Conservation (phyloP, 2,888 invertebrate genomes). For the Caenorhabditis sinica region DNA sequence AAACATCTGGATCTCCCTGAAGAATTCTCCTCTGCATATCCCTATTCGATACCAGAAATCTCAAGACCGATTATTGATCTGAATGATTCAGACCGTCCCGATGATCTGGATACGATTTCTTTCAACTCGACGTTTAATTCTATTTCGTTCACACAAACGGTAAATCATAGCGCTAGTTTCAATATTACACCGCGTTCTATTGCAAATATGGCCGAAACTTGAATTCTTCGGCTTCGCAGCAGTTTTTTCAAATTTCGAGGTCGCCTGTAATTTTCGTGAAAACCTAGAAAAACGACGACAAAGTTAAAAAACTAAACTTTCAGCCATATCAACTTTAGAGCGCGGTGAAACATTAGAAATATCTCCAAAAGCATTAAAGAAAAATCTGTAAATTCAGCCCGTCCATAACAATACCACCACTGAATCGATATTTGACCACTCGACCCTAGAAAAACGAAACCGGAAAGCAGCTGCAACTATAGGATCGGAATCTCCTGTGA, state of each 20-base stretch:
- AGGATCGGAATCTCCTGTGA: slow-evolving; percentile 28
- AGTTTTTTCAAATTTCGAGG: too few relatives aligned
- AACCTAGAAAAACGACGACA: too few relatives aligned
- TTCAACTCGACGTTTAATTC: slow-evolving; percentile 45
- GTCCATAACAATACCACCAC: slow-evolving; percentile 34
- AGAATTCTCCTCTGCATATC: slow-evolving; percentile 55
- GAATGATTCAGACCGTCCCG: slow-evolving; percentile 38
- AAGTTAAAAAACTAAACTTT: slow-evolving; percentile 2
- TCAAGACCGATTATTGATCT: slow-evolving; percentile 39
- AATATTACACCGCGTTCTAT: too few relatives aligned
- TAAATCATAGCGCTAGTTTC: neutral
- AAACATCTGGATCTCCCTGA: slow-evolving; percentile 47
- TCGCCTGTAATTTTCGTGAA: too few relatives aligned
- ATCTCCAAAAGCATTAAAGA: too few relatives aligned
- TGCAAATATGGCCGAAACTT: too few relatives aligned
- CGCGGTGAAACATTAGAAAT: too few relatives aligned
- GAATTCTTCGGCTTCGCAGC: too few relatives aligned
- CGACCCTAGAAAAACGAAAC: slow-evolving; percentile 33
- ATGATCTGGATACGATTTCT: slow-evolving; percentile 35
- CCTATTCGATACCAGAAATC: slow-evolving; percentile 61
- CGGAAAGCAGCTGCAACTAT: neutral
- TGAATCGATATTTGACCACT: slow-evolving; percentile 42
- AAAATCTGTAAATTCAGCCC: too few relatives aligned
- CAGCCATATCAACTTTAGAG: too few relatives aligned
- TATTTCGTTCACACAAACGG: slow-evolving; percentile 49